Conservation (phyloP, 2,888 invertebrate species). For the Heliconius charithonia region DNA sequence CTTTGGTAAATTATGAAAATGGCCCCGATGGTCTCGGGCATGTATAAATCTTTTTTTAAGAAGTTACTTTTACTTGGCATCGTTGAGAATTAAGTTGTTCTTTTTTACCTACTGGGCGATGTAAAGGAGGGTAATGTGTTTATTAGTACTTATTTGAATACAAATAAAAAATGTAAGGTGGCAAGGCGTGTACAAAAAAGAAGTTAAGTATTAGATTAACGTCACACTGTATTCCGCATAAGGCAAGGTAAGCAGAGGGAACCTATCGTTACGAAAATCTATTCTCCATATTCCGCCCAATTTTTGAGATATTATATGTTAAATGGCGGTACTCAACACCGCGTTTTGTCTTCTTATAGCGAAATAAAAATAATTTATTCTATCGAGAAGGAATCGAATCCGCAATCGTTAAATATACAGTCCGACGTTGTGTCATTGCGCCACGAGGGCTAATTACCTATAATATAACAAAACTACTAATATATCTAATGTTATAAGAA, state of each 20-base stretch:
- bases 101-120: neutral
- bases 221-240: neutral
- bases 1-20: constrained; percentile 68
- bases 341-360: neutral
- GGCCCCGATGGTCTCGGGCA: constrained; percentile 55
- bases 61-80: constrained; percentile 37
- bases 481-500: neutral
- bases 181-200: neutral
- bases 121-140: neutral
- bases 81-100: constrained; percentile 25
- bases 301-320: neutral
- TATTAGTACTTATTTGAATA: neutral
- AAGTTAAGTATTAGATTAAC: neutral
- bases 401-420: neutral
- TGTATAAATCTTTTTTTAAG: constrained; percentile 58
- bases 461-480: neutral
- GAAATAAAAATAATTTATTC: neutral
- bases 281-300: neutral
- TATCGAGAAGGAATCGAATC: neutral
- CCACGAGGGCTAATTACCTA: neutral
- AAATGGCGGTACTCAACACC: neutral
- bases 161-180: neutral
- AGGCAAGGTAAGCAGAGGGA: neutral
- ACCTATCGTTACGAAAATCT: neutral
- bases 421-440: neutral